Conservation (phyloP, 2,113 vertebrate genomes). For the Mungos mungo region DNA sequence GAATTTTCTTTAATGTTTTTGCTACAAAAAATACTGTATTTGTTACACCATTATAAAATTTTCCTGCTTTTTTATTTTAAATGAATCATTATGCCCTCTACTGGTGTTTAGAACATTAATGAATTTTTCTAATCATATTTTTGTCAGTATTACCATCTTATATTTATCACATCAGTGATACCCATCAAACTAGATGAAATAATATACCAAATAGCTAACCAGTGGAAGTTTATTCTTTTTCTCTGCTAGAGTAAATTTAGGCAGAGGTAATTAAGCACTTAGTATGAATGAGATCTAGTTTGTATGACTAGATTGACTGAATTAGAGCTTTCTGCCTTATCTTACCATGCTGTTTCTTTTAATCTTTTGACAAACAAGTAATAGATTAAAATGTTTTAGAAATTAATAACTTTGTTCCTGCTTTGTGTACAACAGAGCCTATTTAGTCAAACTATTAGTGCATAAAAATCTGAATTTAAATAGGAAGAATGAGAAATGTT, state of each 20-base stretch:
- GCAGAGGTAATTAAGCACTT: neutral
- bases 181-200: neutral
- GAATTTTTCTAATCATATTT: neutral
- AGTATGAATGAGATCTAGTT: neutral
- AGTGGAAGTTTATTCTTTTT: neutral
- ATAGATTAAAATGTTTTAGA: neutral
- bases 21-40: neutral
- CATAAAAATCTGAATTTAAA: constrained; percentile 7
- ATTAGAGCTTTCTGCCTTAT: neutral
- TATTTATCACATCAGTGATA: neutral
- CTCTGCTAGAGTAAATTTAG: neutral
- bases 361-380: neutral
- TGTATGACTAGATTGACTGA: neutral
- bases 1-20: constrained; percentile 5
- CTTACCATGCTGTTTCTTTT: neutral
- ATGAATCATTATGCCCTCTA: neutral
- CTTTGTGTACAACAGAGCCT: neutral
- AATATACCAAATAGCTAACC: neutral
- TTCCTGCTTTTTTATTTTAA: constrained; percentile 10
- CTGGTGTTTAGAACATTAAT: constrained; percentile 1
- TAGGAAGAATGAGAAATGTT: neutral
- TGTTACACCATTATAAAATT: neutral
- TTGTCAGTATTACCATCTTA: neutral
- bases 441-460: neutral
- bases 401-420: neutral